phyloP scores from a whole-genome alignment of 2,113 vertebrate species.

The Origma solitaria region DNA sequence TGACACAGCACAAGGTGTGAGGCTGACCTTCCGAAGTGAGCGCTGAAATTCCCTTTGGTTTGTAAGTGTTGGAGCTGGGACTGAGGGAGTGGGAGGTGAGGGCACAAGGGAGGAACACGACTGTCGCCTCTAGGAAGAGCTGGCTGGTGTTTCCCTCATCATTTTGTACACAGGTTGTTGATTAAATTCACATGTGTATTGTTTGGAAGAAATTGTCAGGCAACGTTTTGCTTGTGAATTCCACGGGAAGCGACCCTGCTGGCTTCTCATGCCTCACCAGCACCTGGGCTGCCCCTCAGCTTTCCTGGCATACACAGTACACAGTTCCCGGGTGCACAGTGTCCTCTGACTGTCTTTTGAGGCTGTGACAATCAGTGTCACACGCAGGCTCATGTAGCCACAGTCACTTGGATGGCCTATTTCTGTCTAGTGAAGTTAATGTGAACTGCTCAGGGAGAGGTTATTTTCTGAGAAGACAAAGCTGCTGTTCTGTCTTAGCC shows the following conservation, averaged over 20 bases:
- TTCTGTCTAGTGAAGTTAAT: constrained; percentile 36
- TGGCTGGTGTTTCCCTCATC: background rate
- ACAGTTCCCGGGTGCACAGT: background rate
- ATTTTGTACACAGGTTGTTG: rapidly evolving
- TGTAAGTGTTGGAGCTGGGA: background rate
- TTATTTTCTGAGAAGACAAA: background rate
- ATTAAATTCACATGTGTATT: rapidly evolving
- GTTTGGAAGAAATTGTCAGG: background rate
- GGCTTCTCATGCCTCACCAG: background rate
- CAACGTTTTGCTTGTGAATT: rapidly evolving
- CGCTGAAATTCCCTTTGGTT: background rate
- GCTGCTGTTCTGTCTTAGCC: background rate
- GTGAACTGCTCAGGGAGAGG: background rate
- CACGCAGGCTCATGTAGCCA: background rate
- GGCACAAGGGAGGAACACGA: rapidly evolving
- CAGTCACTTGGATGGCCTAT: background rate
- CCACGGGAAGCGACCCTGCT: rapidly evolving
- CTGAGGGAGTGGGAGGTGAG: background rate
- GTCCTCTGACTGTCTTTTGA: background rate
- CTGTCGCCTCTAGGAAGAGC: background rate
- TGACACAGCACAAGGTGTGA: rapidly evolving
- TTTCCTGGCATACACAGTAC: background rate
- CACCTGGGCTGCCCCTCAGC: too few relatives aligned
- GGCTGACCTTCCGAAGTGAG: background rate
- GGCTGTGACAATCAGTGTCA: background rate